Percentiles rank a stretch among this genome's conserved stretches.
phyloP scores from a whole-genome alignment of 2,888 invertebrate genomes.

The Oxytorus armatus region DNA sequence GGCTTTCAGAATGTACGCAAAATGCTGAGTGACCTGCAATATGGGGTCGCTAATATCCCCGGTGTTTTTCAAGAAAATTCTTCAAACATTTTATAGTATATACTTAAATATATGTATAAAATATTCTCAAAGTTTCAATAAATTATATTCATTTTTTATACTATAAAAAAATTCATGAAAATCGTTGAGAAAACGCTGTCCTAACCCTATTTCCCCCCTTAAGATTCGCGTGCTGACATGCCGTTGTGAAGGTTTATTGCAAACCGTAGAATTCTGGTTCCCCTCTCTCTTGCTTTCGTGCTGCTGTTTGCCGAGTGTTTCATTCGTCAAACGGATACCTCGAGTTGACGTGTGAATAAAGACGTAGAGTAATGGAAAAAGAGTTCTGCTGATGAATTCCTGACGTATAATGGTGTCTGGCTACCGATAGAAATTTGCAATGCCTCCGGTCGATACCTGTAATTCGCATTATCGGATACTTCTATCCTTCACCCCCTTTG shows the following conservation, averaged over 20 bases:
- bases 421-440: slow-evolving; percentile 28
- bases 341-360: slow-evolving; percentile 7
- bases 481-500: background rate
- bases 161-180: too few relatives aligned
- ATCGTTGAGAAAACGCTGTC: too few relatives aligned
- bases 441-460: background rate
- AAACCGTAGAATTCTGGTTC: slow-evolving; percentile 12
- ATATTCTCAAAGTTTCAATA: too few relatives aligned
- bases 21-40: too few relatives aligned
- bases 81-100: too few relatives aligned
- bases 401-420: slow-evolving; percentile 27
- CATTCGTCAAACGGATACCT: slow-evolving; percentile 67
- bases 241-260: slow-evolving; percentile 24
- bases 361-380: background rate
- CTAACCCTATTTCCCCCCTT: too few relatives aligned
- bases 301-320: slow-evolving; percentile 47
- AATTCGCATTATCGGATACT: slow-evolving; percentile 28
- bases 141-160: too few relatives aligned
- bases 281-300: background rate
- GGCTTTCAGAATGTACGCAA: too few relatives aligned
- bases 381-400: slow-evolving; percentile 43
- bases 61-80: too few relatives aligned
- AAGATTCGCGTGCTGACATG: slow-evolving; percentile 56
- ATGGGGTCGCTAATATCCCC: too few relatives aligned
- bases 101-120: too few relatives aligned